phyloP scores from a whole-genome alignment of 2,113 vertebrate species.

The Pituophis catenifer region DNA sequence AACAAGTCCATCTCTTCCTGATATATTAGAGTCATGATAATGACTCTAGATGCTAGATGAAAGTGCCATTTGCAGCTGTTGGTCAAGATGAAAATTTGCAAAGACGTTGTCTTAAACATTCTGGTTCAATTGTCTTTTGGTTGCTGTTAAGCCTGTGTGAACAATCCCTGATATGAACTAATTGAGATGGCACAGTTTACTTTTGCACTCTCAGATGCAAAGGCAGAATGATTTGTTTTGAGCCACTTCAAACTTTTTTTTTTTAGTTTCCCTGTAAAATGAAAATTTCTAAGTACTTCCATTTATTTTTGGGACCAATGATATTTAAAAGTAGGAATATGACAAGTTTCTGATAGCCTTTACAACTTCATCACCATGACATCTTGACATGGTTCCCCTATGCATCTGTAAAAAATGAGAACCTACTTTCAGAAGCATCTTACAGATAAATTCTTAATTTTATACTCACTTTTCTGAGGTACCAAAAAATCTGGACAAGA shows the following conservation, averaged over 20 bases:
- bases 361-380: background rate
- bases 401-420: background rate
- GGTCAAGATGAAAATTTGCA: background rate
- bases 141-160: background rate
- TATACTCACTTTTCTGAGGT: background rate
- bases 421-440: background rate
- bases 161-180: background rate
- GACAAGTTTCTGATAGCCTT: background rate
- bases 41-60: background rate
- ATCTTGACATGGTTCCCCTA: background rate
- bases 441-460: background rate
- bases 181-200: background rate
- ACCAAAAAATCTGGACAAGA: background rate
- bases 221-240: background rate
- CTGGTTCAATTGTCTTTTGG: background rate
- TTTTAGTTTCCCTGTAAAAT: background rate
- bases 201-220: background rate
- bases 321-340: background rate
- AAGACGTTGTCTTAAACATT: background rate
- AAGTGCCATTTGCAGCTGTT: background rate
- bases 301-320: background rate
- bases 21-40: constrained; percentile 11
- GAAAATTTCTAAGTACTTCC: background rate
- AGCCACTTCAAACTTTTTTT: background rate
- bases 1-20: background rate